Conservation (phyloP, 2,888 invertebrate genomes). For the Sclerodermus sp. region DNA sequence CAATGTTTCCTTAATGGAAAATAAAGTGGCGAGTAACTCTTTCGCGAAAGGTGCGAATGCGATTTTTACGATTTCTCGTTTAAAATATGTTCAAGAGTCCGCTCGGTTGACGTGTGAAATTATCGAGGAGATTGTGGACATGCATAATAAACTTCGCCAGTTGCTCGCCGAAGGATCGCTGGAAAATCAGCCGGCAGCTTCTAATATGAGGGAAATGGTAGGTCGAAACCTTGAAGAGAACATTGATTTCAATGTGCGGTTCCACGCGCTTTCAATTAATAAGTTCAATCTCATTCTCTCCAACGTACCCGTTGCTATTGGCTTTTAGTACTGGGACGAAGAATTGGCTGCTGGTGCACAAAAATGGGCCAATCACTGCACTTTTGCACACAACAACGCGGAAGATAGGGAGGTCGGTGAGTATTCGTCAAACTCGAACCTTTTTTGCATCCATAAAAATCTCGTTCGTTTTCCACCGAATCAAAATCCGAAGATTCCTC, state of each 20-base stretch:
- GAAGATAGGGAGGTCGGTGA: slow-evolving; percentile 8
- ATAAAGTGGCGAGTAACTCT: too few species aligned
- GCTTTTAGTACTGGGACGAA: slow-evolving; percentile 58
- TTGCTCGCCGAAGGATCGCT: slow-evolving; percentile 60
- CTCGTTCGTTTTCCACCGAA: too few species aligned
- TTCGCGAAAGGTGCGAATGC: too few species aligned
- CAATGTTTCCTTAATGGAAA: too few species aligned
- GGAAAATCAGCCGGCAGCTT: slow-evolving; percentile 60
- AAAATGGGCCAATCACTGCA: slow-evolving; percentile 61
- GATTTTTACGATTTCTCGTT: too few species aligned
- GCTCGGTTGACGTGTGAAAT: slow-evolving; percentile 15
- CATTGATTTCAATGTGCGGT: too few species aligned
- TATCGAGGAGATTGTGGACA: slow-evolving; percentile 23
- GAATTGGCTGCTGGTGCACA: slow-evolving; percentile 60
- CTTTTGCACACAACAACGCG: slow-evolving; percentile 58
- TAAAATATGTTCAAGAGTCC: slow-evolving; percentile 11
- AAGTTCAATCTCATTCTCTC: too few species aligned
- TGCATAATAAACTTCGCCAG: slow-evolving; percentile 60
- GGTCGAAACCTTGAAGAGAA: not conserved
- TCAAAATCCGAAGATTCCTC: too few species aligned
- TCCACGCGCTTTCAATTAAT: too few species aligned
- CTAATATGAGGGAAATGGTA: slow-evolving; percentile 60
- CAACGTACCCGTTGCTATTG: too few species aligned
- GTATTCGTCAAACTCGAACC: too few species aligned
- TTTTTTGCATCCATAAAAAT: too few species aligned